Evolutionary conservation across 2,888 invertebrate genomes (phyloP).

Genomic region (Cryptophagus acutangulus): DNA sequence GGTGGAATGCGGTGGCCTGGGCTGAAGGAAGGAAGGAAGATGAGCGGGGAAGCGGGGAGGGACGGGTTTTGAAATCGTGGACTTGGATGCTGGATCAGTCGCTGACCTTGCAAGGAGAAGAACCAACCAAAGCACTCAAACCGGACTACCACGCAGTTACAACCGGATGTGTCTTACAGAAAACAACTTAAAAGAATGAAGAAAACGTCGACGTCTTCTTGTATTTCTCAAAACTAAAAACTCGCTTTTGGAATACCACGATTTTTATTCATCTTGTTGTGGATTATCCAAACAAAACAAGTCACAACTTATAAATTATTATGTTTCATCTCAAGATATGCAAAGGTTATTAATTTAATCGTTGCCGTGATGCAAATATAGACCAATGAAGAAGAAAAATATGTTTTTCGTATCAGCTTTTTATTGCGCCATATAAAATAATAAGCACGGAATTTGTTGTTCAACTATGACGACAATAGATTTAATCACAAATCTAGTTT

Average conservation of each 20-base stretch:
- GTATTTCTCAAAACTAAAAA: neutral
- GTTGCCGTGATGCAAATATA: too few species aligned
- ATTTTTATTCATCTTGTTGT: too few species aligned
- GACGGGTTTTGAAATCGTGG: constrained; percentile 18
- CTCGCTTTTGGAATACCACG: too few species aligned
- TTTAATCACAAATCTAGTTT: too few species aligned
- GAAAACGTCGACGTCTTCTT: neutral
- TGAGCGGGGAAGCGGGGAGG: constrained; percentile 34
- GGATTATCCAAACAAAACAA: too few species aligned
- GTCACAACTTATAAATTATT: too few species aligned
- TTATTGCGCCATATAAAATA: too few species aligned
- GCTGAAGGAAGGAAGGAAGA: constrained; percentile 46
- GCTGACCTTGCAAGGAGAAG: constrained; percentile 49
- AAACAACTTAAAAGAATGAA: constrained; percentile 34
- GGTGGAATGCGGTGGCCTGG: constrained; percentile 38
- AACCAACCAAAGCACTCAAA: constrained; percentile 30
- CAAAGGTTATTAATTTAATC: neutral
- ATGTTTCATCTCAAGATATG: too few species aligned
- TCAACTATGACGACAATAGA: too few species aligned
- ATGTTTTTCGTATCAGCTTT: too few species aligned
- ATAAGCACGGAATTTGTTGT: too few species aligned
- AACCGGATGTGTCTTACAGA: constrained; percentile 43
- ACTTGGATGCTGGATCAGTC: constrained; percentile 45
- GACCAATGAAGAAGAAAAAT: too few species aligned
- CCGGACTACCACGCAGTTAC: constrained; percentile 35